A percentile compares a stretch with the other conserved stretches of the same genome.
Conservation (phyloP, 2,888 invertebrate genomes). For the Noctua comes region DNA sequence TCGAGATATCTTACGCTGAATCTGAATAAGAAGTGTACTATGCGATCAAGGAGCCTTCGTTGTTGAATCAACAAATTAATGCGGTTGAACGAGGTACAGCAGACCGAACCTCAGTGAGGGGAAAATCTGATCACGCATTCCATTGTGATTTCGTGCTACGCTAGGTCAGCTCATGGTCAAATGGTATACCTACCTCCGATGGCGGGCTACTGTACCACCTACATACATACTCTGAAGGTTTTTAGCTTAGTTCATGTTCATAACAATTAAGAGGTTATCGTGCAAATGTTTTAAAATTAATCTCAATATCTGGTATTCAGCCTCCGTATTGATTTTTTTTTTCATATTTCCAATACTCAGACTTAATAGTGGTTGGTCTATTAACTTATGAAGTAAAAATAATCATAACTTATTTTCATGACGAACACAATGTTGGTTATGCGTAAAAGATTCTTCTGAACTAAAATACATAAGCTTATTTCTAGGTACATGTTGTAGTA, state of each 20-base stretch:
- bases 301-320: neutral
- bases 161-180: neutral
- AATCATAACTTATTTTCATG: constrained; percentile 17
- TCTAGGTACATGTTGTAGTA: neutral
- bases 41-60: constrained; percentile 5
- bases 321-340: neutral
- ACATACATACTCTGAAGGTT: neutral
- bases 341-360: neutral
- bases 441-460: constrained; percentile 14
- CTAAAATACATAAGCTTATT: neutral
- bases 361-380: neutral
- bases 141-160: neutral
- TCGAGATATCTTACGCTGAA: neutral
- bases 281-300: neutral
- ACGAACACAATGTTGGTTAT: constrained; percentile 35
- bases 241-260: neutral
- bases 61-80: neutral
- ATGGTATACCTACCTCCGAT: neutral
- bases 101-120: neutral
- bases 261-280: neutral
- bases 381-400: constrained; percentile 7
- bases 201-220: neutral
- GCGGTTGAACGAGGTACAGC: neutral
- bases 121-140: neutral
- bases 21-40: neutral